These are phyloP conservation scores for Spheniscus mendiculus DNA, from an alignment of 2,113 vertebrate genomes.

Conservation along the genomic window DNA sequence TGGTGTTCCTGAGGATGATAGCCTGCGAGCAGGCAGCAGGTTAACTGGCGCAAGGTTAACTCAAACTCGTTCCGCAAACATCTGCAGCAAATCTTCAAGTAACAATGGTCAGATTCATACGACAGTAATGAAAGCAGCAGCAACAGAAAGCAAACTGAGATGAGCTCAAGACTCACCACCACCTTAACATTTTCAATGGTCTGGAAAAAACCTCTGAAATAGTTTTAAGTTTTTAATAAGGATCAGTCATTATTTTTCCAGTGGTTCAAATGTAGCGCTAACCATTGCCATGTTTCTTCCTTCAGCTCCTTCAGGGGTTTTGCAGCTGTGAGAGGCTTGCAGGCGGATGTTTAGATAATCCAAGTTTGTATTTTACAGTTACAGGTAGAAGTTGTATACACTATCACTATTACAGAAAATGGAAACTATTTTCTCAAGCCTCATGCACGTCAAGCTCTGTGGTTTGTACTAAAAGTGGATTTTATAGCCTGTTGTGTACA, in stretches of 20 bases:
- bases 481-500: conserved; percentile 61
- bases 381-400: conserved; percentile 62
- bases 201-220: conserved; percentile 47
- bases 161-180: background rate
- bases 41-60: background rate
- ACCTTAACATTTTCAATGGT: conserved; percentile 12
- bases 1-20: background rate
- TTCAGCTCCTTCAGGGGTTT: background rate
- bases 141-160: background rate
- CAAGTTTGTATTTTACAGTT: conserved; percentile 57
- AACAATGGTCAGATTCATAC: background rate
- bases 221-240: conserved; percentile 29
- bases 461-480: conserved; percentile 67
- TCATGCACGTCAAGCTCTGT: conserved; percentile 29
- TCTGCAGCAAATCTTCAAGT: background rate
- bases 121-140: background rate
- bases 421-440: conserved; percentile 63
- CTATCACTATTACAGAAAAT: conserved; percentile 48
- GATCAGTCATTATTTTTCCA: conserved; percentile 49
- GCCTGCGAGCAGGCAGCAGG: background rate
- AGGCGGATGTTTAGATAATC: conserved; percentile 53
- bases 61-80: background rate
- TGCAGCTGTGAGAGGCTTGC: conserved; percentile 23
- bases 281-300: background rate
- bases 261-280: background rate